Conservation (phyloP, 2,797 vertebrate species). For the Scolopax rusticola region DNA sequence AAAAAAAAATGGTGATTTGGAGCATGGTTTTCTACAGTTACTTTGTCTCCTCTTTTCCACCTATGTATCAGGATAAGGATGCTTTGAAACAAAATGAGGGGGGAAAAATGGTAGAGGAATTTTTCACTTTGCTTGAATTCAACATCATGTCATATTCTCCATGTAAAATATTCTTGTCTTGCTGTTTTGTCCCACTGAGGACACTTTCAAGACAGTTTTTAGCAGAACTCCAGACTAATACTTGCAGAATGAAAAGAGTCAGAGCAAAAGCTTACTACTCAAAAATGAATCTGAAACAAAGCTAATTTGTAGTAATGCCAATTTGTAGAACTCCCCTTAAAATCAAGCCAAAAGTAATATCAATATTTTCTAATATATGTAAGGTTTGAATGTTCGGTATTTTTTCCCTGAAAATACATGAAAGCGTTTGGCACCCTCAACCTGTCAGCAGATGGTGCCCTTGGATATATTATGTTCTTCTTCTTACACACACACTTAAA, state of each 20-base stretch:
- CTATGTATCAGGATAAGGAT: background rate
- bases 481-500: background rate
- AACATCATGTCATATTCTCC: background rate
- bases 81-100: background rate
- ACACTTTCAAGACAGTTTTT: background rate
- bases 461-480: background rate
- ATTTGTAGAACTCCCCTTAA: background rate
- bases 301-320: background rate
- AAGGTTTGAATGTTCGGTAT: background rate
- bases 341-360: background rate
- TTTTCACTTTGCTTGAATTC: background rate
- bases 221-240: background rate
- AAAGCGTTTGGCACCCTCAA: background rate
- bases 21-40: background rate
- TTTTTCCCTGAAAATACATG: background rate
- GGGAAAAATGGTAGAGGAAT: fast-evolving
- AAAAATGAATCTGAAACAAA: background rate
- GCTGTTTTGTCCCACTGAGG: background rate
- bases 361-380: background rate
- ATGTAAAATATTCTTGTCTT: background rate
- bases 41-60: background rate
- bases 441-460: conserved; percentile 27
- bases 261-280: background rate
- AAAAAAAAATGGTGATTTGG: background rate
- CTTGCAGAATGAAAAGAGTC: background rate